Evolutionary conservation across 2,797 vertebrate genomes (phyloP).

Genomic region (Cyprinella venusta): DNA sequence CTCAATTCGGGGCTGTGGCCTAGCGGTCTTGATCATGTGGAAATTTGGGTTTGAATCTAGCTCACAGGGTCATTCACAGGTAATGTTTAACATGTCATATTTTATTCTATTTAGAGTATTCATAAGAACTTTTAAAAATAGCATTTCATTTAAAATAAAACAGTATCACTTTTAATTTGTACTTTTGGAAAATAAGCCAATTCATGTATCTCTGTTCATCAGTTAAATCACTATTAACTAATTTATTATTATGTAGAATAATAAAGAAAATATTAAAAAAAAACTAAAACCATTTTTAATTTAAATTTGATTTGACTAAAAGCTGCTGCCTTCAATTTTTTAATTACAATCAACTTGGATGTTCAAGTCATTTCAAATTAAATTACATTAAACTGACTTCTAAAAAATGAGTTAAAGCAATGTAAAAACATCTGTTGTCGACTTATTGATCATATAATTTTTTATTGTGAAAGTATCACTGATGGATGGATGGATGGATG

Average conservation of each 20-base stretch:
- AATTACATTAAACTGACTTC: too few species aligned
- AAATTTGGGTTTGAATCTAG: slow-evolving; percentile 1
- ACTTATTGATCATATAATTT: too few species aligned
- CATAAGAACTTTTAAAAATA: not conserved
- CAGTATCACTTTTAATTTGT: too few species aligned
- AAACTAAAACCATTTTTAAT: not conserved
- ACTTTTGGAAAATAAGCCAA: not conserved
- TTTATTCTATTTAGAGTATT: not conserved
- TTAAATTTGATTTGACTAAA: not conserved
- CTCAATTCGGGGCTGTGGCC: not conserved
- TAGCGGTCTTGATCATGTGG: not conserved
- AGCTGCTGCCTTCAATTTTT: too few species aligned
- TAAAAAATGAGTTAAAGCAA: too few species aligned
- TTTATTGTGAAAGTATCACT: too few species aligned
- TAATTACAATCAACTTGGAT: too few species aligned
- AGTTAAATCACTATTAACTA: not conserved
- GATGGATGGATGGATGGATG: too few species aligned
- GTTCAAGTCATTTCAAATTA: too few species aligned
- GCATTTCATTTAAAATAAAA: not conserved
- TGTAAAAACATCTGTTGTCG: too few species aligned
- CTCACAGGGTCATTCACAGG: not conserved
- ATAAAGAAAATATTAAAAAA: not conserved
- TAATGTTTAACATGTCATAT: not conserved
- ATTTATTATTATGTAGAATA: not conserved
- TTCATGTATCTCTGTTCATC: not conserved